A percentile compares a stretch with the other conserved stretches of the same genome.
These are phyloP conservation scores for Hydriomena furcata DNA, from an alignment of 2,888 invertebrate genomes.

Conservation along the genomic window DNA sequence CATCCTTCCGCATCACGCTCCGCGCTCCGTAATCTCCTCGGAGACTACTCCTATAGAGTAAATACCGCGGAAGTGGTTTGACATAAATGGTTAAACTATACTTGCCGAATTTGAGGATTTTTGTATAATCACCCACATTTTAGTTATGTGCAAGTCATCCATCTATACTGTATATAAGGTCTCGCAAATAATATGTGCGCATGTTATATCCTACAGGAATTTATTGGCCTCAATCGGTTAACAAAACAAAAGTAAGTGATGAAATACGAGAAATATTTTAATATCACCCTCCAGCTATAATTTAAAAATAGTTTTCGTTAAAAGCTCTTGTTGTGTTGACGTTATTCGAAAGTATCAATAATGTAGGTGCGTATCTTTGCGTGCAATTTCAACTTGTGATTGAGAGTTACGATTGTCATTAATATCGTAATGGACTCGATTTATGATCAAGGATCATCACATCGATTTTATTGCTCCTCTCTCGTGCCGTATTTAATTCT, in stretches of 20 bases:
- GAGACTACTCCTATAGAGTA: no score
- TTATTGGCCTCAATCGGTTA: slow-evolving; percentile 27
- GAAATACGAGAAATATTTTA: slow-evolving; percentile 36
- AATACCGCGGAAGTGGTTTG: no score
- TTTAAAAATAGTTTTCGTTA: slow-evolving; percentile 35
- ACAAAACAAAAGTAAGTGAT: slow-evolving; percentile 35
- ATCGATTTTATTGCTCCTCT: slow-evolving; percentile 57
- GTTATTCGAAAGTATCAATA: slow-evolving; percentile 42
- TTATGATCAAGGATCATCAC: slow-evolving; percentile 67
- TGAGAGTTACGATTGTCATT: slow-evolving; percentile 75
- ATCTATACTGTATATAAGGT: background rate
- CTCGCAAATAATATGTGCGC: slow-evolving; percentile 5
- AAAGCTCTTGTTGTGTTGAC: slow-evolving; percentile 46
- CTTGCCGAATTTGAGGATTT: no score
- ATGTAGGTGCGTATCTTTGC: slow-evolving; percentile 52
- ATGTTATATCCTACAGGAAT: slow-evolving; percentile 40
- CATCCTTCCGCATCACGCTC: no score
- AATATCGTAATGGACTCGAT: slow-evolving; percentile 72
- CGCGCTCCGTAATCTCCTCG: no score
- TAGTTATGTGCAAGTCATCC: no score
- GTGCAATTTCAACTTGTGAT: slow-evolving; percentile 63
- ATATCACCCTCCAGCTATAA: slow-evolving; percentile 33
- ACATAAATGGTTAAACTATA: no score
- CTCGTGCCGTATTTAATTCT: slow-evolving; percentile 56
- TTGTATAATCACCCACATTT: no score